Evolutionary conservation across 2,888 invertebrate genomes (phyloP).

Genomic region (Podabrus alpinus): DNA sequence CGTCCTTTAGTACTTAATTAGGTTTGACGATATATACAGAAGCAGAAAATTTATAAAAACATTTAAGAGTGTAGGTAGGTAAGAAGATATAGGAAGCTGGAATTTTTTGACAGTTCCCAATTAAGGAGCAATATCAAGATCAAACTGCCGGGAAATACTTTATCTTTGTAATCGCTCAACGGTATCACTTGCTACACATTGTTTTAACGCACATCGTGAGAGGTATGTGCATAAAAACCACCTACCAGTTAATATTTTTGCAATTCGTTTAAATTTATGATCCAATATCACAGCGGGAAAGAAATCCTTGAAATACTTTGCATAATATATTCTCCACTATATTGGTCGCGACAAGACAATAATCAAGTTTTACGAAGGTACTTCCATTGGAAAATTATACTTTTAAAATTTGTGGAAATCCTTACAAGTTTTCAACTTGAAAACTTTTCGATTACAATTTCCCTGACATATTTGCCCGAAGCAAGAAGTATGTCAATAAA

Average conservation of each 20-base stretch:
- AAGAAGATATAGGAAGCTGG: background rate
- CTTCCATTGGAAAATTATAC: background rate
- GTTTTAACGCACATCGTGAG: conserved; percentile 26
- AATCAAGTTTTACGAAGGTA: conserved; percentile 34
- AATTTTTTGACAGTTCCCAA: conserved; percentile 10
- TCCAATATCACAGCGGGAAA: conserved; percentile 40
- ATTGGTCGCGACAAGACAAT: conserved; percentile 35
- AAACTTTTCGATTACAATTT: background rate
- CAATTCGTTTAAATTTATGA: conserved; percentile 42
- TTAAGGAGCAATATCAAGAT: conserved; percentile 15
- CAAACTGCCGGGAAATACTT: background rate
- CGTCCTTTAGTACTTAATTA: conserved; percentile 43
- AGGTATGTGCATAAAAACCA: conserved; percentile 19
- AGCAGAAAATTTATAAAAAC: conserved; percentile 2
- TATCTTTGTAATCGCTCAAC: conserved; percentile 2
- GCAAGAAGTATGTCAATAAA: background rate
- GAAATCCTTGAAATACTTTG: conserved; percentile 34
- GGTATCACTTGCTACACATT: conserved; percentile 14
- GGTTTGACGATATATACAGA: conserved; percentile 30
- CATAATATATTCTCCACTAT: conserved; percentile 36
- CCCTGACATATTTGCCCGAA: background rate
- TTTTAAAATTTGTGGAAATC: background rate
- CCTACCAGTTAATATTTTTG: conserved; percentile 38
- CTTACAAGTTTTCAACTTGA: background rate
- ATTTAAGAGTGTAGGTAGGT: background rate